Evolutionary conservation across 2,797 vertebrate genomes (phyloP), one percentile per base, ranked within the genome.

Genomic region (Thaleichthys pacificus): DNA sequence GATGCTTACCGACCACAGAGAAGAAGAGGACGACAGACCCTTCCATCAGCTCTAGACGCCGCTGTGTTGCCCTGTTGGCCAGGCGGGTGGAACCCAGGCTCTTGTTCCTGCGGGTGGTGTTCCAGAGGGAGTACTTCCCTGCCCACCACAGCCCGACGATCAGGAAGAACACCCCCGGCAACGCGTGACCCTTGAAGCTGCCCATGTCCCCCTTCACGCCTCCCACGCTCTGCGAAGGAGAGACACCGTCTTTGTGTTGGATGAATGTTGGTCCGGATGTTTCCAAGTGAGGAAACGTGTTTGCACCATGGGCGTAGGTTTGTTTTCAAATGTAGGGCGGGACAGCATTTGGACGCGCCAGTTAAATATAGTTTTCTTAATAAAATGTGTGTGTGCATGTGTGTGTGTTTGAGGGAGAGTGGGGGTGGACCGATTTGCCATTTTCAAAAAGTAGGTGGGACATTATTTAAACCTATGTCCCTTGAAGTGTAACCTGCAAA

Each of bases 101-200:
- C 89, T 95, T 98, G 88, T 95, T 95, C 80, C 93, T 95, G 76
- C 93, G 92, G 65, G 91, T 96, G 79, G 91, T 51, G 0, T 97
- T 91, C 82, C 94, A 96, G 60, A 99, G 87, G 0, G 95, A 93
- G 60, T 88, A 91, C 75, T 96, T 98, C 68, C 86, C 91, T 0
- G 94, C 90, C 96, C 96, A 98, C 96, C 97, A 99, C 54, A 99
- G 80, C 42, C 95, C 95, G 3, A 91, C 87, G 0, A 96, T 72
- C 54, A 97, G 79, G 78, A 98, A 97, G 81, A 97, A 95, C 77
- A 87, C 90, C 22, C 98, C 98, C 19, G 97, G 96, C 5, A 99
- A 87, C 0, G 94, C 93, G 8, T 99, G 98, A 9, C 97, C 98
- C 90, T 93, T 91, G 84, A 99, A 98, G 89, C 91, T 96, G 35